phyloP scores from a whole-genome alignment of 2,888 invertebrate genomes.

The Diogma glabrata region DNA sequence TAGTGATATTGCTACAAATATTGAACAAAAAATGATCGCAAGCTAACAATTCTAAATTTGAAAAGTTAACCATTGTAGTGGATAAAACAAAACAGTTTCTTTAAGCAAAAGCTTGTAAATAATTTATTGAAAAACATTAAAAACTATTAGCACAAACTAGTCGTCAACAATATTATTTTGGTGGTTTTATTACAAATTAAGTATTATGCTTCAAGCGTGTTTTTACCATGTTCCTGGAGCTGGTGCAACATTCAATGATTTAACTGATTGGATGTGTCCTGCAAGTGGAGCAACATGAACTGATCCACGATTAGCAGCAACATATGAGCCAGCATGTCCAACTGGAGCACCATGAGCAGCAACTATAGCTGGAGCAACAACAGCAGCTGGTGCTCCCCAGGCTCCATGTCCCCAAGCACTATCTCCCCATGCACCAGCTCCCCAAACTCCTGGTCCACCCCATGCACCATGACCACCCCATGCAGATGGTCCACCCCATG shows the following conservation, averaged over 20 bases:
- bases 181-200: too few relatives aligned
- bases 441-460: slow-evolving; percentile 25
- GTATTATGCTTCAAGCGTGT: too few relatives aligned
- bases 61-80: too few relatives aligned
- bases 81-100: too few relatives aligned
- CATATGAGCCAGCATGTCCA: background rate
- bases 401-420: background rate
- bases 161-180: too few relatives aligned
- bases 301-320: slow-evolving; percentile 3
- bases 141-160: too few relatives aligned
- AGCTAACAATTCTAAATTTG: too few relatives aligned
- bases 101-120: too few relatives aligned
- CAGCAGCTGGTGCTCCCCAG: background rate
- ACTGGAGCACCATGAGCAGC: slow-evolving; percentile 1
- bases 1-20: too few relatives aligned
- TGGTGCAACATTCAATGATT: slow-evolving; percentile 2
- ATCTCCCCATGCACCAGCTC: background rate
- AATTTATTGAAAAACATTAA: too few relatives aligned
- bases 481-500: slow-evolving; percentile 11
- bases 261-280: background rate
- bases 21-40: too few relatives aligned
- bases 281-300: slow-evolving; percentile 5
- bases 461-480: slow-evolving; percentile 17
- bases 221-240: slow-evolving; percentile 5
- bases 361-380: background rate